Evolutionary conservation across 2,113 vertebrate genomes (phyloP).

Genomic region (human): DNA sequence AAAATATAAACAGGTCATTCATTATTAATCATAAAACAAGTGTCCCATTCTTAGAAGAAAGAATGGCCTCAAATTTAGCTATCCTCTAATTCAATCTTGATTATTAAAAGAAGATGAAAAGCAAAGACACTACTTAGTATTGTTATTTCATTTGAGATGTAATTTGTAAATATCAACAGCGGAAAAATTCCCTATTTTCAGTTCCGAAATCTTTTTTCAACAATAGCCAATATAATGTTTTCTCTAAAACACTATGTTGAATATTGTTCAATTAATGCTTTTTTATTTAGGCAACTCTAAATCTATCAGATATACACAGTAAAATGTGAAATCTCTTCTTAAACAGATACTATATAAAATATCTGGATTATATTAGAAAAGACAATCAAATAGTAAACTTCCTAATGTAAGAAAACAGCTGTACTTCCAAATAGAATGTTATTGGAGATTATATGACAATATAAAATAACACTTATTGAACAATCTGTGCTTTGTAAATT

Average conservation of each 20-base stretch:
- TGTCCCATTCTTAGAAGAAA: not conserved
- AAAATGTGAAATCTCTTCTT: not conserved
- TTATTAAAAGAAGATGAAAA: not conserved
- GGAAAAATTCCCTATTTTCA: slow-evolving; percentile 5
- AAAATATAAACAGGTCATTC: not conserved
- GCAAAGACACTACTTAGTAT: not conserved
- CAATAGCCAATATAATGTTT: no score
- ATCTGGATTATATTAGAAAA: not conserved
- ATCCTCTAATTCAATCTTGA: not conserved
- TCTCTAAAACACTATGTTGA: not conserved
- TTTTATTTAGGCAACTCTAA: not conserved
- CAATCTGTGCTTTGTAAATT: not conserved
- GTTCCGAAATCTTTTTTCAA: not conserved
- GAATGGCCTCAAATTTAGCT: not conserved
- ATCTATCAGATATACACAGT: not conserved
- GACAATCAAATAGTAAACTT: not conserved
- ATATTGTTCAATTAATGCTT: not conserved
- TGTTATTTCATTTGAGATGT: not conserved
- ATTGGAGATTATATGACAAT: not conserved
- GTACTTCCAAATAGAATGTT: not conserved
- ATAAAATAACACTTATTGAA: not conserved
- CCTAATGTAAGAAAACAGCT: not conserved
- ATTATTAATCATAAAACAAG: not conserved
- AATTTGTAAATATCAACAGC: not conserved
- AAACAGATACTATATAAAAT: not conserved